These are phyloP conservation scores for Cotesia vestalis DNA, from an alignment of 1,140 invertebrate species.

Conservation along the genomic window DNA sequence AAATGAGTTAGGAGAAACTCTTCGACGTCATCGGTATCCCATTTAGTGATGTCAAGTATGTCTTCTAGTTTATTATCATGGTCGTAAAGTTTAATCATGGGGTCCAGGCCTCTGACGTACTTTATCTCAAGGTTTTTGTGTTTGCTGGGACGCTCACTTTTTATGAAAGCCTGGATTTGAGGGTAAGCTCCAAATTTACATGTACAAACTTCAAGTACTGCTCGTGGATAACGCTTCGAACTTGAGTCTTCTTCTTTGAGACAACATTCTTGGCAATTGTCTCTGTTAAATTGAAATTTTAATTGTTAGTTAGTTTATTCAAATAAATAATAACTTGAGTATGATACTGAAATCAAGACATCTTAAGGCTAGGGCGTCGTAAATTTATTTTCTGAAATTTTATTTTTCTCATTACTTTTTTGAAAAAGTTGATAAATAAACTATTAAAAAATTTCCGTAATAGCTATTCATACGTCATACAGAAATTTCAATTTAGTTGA, in stretches of 20 bases:
- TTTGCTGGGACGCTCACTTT: constrained; percentile 84
- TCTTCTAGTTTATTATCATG: constrained; percentile 83
- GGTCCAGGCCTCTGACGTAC: constrained; percentile 90
- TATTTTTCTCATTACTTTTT: no score
- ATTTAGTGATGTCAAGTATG: constrained; percentile 92
- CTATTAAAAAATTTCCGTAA: no score
- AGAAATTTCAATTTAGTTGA: no score
- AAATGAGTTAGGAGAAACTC: constrained; percentile 92
- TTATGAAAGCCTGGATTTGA: constrained; percentile 95
- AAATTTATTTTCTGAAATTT: no score
- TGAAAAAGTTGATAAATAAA: no score
- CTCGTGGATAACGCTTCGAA: constrained; percentile 82
- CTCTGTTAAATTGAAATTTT: constrained; percentile 58
- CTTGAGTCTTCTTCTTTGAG: constrained; percentile 72
- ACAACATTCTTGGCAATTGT: constrained; percentile 81
- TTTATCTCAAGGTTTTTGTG: constrained; percentile 90
- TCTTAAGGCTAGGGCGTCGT: no score
- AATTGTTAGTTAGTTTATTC: background rate
- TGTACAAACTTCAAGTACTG: constrained; percentile 90
- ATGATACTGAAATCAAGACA: no score
- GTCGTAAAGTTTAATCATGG: constrained; percentile 90
- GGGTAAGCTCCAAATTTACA: constrained; percentile 96
- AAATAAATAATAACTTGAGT: background rate
- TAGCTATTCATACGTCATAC: no score
- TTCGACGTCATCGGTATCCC: constrained; percentile 95